phyloP scores from a whole-genome alignment of 2,113 vertebrate species.

The Natator depressus region DNA sequence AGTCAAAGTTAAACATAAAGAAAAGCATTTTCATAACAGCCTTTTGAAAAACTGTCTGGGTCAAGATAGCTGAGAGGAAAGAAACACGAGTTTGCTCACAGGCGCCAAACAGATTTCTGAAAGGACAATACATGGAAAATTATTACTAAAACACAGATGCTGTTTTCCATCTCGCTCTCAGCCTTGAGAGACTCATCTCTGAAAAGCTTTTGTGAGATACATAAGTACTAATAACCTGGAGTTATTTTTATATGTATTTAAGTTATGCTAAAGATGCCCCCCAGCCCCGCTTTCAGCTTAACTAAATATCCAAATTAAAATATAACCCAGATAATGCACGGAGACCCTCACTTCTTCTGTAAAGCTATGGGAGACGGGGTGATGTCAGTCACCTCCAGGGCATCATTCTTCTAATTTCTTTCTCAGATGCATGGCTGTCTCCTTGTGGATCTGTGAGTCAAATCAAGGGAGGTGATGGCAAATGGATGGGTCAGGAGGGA shows the following conservation, averaged over 20 bases:
- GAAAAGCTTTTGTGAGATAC: background rate
- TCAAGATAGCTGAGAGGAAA: background rate
- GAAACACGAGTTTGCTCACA: background rate
- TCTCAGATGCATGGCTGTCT: background rate
- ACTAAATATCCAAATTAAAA: background rate
- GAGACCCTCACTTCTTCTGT: background rate
- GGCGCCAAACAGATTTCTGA: background rate
- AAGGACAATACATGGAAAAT: background rate
- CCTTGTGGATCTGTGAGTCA: background rate
- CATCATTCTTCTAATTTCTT: background rate
- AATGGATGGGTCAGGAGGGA: background rate
- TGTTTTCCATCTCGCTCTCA: background rate
- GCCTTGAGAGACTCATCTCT: background rate
- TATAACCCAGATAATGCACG: background rate
- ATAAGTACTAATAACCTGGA: background rate
- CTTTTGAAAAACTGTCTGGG: background rate
- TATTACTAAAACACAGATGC: background rate
- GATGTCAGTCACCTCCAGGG: background rate
- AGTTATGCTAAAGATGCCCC: background rate
- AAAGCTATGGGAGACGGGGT: background rate
- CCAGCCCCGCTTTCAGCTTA: background rate
- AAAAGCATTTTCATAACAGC: background rate
- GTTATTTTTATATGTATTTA: background rate
- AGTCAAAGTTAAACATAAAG: background rate
- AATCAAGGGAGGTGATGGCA: background rate